A percentile compares a stretch with the other conserved stretches of the same genome.
Evolutionary conservation across 2,888 invertebrate genomes (phyloP).

Genomic region (Salpingus planirostris): DNA sequence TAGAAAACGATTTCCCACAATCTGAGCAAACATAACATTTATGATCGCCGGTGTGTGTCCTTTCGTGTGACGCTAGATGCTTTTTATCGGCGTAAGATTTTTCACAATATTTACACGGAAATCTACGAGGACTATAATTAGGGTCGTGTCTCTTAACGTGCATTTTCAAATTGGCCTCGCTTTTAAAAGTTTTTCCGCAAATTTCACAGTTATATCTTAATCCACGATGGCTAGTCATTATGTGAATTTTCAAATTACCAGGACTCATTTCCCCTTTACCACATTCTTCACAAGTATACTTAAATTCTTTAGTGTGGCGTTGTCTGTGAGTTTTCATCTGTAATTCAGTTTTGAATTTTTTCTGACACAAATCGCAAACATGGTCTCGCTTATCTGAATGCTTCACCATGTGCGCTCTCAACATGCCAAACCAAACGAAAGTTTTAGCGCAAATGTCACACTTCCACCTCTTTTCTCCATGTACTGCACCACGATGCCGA

Average conservation of each 20-base stretch:
- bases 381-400: neutral
- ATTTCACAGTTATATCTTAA: too few species aligned
- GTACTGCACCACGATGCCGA: neutral
- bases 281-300: conserved; percentile 51
- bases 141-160: neutral
- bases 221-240: too few species aligned
- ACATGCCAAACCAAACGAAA: neutral
- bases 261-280: too few species aligned
- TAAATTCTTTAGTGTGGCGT: conserved; percentile 52
- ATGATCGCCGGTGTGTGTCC: neutral
- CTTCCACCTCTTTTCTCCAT: neutral
- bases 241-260: too few species aligned
- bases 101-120: neutral
- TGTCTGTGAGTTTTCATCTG: conserved; percentile 20
- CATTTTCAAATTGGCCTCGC: neutral
- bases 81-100: neutral
- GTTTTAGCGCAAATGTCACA: neutral
- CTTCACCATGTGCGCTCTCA: neutral
- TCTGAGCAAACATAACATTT: neutral
- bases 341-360: neutral
- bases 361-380: neutral
- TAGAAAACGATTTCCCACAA: neutral
- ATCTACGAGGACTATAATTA: neutral
- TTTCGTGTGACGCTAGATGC: neutral
- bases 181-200: neutral